Evolutionary conservation across 1,140 invertebrate genomes (phyloP).

Genomic region (Papilio aristodemus): DNA sequence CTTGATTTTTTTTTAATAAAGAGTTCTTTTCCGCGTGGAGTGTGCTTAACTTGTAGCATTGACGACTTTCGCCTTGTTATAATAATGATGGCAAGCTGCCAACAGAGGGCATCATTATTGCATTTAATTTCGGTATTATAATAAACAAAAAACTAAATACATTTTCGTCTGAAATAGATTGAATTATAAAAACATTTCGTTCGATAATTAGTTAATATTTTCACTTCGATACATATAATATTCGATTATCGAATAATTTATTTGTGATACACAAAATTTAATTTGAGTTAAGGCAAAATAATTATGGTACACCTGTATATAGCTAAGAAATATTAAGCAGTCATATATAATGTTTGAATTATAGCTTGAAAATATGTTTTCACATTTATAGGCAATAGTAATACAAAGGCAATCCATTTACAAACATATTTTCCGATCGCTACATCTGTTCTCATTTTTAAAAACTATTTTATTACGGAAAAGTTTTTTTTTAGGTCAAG

Average conservation of each 20-base stretch:
- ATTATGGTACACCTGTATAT: too few species aligned
- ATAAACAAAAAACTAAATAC: constrained; percentile 10
- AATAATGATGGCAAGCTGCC: constrained; percentile 19
- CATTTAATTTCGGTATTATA: constrained; percentile 1
- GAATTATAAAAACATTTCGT: too few species aligned
- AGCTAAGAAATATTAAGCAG: too few species aligned
- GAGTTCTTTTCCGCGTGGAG: constrained; percentile 10
- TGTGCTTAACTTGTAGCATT: constrained; percentile 19
- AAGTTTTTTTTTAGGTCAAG: constrained; percentile 11
- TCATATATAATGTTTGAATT: too few species aligned
- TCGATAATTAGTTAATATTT: too few species aligned
- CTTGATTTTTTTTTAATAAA: background rate
- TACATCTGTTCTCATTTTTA: background rate
- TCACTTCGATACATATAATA: too few species aligned
- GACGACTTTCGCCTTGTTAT: constrained; percentile 16
- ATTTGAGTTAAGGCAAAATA: too few species aligned
- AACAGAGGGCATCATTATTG: constrained; percentile 18
- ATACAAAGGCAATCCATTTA: background rate
- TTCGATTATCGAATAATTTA: too few species aligned
- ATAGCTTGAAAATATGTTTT: too few species aligned
- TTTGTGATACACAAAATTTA: too few species aligned
- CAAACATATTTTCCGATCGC: too few species aligned
- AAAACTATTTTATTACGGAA: constrained; percentile 4
- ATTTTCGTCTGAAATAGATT: background rate
- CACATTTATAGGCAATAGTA: too few species aligned